Evolutionary conservation across 2,113 vertebrate species (phyloP), one percentile per base, ranked within the genome.

Genomic region (Cyprinus carpio): DNA sequence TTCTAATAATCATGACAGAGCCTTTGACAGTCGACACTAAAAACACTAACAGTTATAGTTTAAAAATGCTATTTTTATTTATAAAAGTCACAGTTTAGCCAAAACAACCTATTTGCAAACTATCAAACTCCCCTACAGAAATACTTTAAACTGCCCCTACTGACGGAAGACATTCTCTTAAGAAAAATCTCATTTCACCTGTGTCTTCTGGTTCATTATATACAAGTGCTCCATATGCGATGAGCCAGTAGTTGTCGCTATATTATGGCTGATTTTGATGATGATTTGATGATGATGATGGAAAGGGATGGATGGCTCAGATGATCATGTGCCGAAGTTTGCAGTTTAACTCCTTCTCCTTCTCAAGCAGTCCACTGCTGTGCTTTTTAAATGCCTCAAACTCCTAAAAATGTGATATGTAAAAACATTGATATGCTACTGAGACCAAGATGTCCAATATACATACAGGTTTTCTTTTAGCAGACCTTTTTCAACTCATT

Each of bases 301-400:
- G 40, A 62, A 25, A 76, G 25, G 34, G 25, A 87, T 51, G 49
- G n/a, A 1, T 31, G 82, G 20, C 56, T 94, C 87, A 94, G 29
- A 79, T 82, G 20, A 90, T 92, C 83, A 96, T 92, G 85, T 96
- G 95, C 4, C 87, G 86, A 34, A 97, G 95, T 91, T 94, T 96
- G 89, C 92, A 89, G 56, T 97, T 98, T 86, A 97, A 90, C 2
- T 93, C 95, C 90, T 93, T 95, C 89, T 98, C 96, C 89, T 96
- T 94, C 71, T 86, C 89, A 25, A 96, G 93, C 74, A 98, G 93
- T 84, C 91, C 92, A 71, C 46, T 86, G 77, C 94, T 96, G 92
- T 98, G 96, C 85, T 95, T 96, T 90, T 92, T 96, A 92, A 95
- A 96, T 67, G 96, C 96, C 29, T 95, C 80, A 0, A 96, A 97